phyloP scores from a whole-genome alignment of 2,113 vertebrate genomes.

The Strix aluco region DNA sequence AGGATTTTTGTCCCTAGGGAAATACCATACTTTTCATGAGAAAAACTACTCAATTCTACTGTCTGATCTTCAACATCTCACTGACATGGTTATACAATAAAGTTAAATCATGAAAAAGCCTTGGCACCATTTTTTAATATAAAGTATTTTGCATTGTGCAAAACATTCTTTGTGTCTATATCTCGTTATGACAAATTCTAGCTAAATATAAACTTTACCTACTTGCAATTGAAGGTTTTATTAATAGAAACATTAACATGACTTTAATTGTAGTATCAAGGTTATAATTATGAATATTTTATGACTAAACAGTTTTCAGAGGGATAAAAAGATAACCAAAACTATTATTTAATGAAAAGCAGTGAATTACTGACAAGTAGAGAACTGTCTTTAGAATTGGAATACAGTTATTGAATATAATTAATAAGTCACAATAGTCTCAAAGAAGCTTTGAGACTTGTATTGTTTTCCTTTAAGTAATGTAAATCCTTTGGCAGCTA shows the following conservation, averaged over 20 bases:
- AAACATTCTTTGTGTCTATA: neutral
- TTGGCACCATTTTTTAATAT: neutral
- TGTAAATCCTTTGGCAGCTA: constrained; percentile 37
- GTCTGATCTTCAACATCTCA: neutral
- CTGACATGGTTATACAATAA: neutral
- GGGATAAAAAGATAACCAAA: neutral
- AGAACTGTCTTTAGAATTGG: constrained; percentile 23
- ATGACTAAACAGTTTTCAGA: constrained; percentile 25
- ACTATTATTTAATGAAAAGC: constrained; percentile 15
- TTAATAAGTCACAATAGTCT: constrained; percentile 37
- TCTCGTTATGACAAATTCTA: neutral
- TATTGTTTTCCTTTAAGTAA: constrained; percentile 55
- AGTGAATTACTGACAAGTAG: neutral
- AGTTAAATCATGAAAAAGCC: neutral
- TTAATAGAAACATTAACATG: neutral
- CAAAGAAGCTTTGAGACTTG: constrained; percentile 26
- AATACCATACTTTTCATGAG: neutral
- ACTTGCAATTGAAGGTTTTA: neutral
- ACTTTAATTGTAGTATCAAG: neutral
- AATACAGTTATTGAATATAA: constrained; percentile 50
- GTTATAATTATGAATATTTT: constrained; percentile 17
- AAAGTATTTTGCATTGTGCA: neutral
- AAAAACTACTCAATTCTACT: neutral
- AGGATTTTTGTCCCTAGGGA: neutral
- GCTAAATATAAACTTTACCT: neutral